Evolutionary conservation across 2,797 vertebrate species (phyloP).

Genomic region (Ispidina lecontei): DNA sequence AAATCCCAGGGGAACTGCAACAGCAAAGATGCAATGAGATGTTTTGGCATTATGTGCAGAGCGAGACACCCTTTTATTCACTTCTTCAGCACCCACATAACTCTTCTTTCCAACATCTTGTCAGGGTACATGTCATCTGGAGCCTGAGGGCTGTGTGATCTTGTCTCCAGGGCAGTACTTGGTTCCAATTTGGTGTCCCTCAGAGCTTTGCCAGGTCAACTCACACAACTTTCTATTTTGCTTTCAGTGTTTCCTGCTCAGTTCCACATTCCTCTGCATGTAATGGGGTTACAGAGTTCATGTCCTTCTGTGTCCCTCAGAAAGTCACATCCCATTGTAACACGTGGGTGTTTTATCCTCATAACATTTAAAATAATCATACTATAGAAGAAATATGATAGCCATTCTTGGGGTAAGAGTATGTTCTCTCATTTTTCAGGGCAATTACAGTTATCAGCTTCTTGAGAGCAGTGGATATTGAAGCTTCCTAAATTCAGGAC

Average conservation of each 20-base stretch:
- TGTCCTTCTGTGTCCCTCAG: neutral
- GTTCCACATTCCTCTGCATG: neutral
- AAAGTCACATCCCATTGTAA: neutral
- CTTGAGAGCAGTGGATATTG: neutral
- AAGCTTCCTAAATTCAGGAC: neutral
- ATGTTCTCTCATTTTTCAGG: neutral
- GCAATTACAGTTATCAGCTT: neutral
- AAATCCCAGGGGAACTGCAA: neutral
- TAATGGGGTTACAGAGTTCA: neutral
- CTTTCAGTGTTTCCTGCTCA: neutral
- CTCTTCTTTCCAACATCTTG: neutral
- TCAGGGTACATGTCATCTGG: neutral
- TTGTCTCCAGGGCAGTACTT: neutral
- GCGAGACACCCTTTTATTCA: neutral
- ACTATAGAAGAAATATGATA: neutral
- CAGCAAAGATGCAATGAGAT: neutral
- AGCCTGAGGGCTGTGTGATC: neutral
- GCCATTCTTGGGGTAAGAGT: neutral
- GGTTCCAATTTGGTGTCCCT: neutral
- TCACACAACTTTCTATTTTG: neutral
- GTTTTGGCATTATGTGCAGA: neutral
- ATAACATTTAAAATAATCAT: neutral
- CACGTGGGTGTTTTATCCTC: neutral
- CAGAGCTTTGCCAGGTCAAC: neutral
- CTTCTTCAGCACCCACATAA: neutral